Conservation (phyloP, 2,888 invertebrate genomes). For the Pseudoips prasinana region DNA sequence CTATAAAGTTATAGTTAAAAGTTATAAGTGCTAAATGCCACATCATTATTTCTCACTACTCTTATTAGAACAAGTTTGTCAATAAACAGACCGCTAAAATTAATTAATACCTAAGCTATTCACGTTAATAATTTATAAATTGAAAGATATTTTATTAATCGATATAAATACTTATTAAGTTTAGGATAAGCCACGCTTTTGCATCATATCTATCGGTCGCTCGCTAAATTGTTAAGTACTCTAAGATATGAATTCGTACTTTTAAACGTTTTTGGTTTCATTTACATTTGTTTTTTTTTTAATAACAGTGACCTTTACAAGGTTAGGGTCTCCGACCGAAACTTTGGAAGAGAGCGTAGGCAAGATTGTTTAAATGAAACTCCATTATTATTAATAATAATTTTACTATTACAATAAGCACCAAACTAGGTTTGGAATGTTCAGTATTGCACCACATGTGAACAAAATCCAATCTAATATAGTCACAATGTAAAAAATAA, state of each 20-base stretch:
- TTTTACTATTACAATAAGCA: slow-evolving; percentile 77
- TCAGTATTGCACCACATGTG: slow-evolving; percentile 76
- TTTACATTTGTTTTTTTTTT: slow-evolving; percentile 16
- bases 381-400: slow-evolving; percentile 60
- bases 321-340: slow-evolving; percentile 24
- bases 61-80: slow-evolving; percentile 42
- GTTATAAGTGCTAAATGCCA: background rate
- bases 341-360: slow-evolving; percentile 50
- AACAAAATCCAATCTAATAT: slow-evolving; percentile 61
- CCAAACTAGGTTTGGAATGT: slow-evolving; percentile 81
- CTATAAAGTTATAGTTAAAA: slow-evolving; percentile 7
- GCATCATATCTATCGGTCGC: slow-evolving; percentile 25
- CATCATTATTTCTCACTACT: too few species aligned
- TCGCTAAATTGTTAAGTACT: slow-evolving; percentile 36
- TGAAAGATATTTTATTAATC: slow-evolving; percentile 46
- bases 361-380: slow-evolving; percentile 67
- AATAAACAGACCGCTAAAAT: slow-evolving; percentile 40
- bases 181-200: slow-evolving; percentile 50
- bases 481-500: slow-evolving; percentile 48
- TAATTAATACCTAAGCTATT: slow-evolving; percentile 52
- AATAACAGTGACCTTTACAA: slow-evolving; percentile 73
- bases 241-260: slow-evolving; percentile 34
- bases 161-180: slow-evolving; percentile 55
- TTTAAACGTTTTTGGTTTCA: slow-evolving; percentile 13
- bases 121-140: slow-evolving; percentile 63